Percentiles rank a stretch among this genome's conserved stretches.
These are phyloP conservation scores for Halcyon leucocephala DNA, from an alignment of 2,797 vertebrate genomes.

Conservation along the genomic window DNA sequence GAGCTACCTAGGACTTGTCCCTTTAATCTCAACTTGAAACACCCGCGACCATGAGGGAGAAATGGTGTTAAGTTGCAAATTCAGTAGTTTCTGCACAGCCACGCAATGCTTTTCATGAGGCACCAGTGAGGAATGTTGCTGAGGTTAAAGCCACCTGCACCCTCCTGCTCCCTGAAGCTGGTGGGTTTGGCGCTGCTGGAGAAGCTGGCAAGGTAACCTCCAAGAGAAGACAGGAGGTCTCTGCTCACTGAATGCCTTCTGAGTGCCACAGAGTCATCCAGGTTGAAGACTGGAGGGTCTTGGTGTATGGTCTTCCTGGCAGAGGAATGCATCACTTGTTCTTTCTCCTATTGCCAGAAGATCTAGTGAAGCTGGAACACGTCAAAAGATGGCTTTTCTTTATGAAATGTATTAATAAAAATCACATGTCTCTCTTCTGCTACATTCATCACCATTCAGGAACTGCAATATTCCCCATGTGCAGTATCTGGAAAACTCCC, in stretches of 20 bases:
- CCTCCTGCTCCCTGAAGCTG: neutral
- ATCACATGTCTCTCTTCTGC: neutral
- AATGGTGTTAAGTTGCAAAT: neutral
- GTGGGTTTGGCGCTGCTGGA: neutral
- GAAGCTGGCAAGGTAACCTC: neutral
- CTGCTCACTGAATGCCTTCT: neutral
- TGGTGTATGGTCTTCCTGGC: neutral
- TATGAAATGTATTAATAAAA: neutral
- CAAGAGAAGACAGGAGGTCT: neutral
- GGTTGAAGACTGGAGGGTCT: neutral
- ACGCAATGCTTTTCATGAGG: accelerated
- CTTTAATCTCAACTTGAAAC: constrained; percentile 6
- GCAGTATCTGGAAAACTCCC: neutral
- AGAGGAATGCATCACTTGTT: neutral
- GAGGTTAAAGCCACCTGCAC: neutral
- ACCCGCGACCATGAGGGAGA: neutral
- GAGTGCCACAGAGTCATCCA: neutral
- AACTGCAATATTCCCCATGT: neutral
- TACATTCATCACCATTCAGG: neutral
- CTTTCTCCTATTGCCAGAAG: neutral
- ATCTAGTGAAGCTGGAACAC: neutral
- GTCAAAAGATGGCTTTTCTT: neutral
- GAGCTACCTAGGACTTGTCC: neutral
- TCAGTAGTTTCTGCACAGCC: neutral
- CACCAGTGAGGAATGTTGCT: neutral